phyloP scores from a whole-genome alignment of 2,888 invertebrate species.

The Ypsolopha scabrella region DNA sequence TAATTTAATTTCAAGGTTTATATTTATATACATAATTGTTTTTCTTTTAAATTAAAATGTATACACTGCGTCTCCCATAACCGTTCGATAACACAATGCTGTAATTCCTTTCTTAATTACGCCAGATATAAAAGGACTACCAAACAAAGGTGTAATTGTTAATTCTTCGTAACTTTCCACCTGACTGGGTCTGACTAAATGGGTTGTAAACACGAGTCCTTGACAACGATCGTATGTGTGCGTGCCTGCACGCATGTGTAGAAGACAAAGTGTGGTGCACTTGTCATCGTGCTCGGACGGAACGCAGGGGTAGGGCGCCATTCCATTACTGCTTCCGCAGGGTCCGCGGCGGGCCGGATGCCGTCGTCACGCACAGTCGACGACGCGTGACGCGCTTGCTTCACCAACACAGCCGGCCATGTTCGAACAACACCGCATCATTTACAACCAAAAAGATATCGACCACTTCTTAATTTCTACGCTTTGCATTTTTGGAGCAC shows the following conservation, averaged over 20 bases:
- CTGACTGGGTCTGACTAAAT: neutral
- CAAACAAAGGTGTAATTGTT: constrained; percentile 2
- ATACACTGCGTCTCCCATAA: too few species aligned
- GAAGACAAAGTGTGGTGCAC: constrained; percentile 17
- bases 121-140: neutral
- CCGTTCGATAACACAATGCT: too few species aligned
- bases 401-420: constrained; percentile 27
- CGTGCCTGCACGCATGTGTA: constrained; percentile 2
- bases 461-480: constrained; percentile 6
- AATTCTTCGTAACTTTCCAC: constrained; percentile 1
- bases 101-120: too few species aligned
- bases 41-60: too few species aligned
- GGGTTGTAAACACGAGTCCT: constrained; percentile 2
- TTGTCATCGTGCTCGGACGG: constrained; percentile 10
- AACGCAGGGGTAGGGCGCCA: constrained; percentile 29
- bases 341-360: constrained; percentile 42
- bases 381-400: constrained; percentile 53
- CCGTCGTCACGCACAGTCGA: constrained; percentile 49
- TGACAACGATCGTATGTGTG: neutral
- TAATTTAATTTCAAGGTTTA: too few species aligned
- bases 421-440: constrained; percentile 11
- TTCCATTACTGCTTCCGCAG: constrained; percentile 41
- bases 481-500: constrained; percentile 5
- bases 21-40: too few species aligned
- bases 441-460: neutral